phyloP scores from a whole-genome alignment of 2,113 vertebrate genomes.

The Carassius auratus region DNA sequence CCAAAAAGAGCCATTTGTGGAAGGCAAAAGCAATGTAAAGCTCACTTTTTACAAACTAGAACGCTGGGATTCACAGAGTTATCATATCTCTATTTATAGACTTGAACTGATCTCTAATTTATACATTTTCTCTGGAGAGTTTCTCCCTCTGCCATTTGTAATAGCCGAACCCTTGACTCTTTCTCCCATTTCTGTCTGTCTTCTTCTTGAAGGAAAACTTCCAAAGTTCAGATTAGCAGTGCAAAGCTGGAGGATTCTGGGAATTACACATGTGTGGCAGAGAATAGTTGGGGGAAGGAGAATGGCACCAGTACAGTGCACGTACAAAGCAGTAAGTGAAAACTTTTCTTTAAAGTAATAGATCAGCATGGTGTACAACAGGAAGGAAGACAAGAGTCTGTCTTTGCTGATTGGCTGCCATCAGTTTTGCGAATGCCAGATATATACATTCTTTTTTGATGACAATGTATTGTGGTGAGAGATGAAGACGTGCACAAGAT shows the following conservation, averaged over 20 bases:
- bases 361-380: background rate
- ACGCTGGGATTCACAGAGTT: conserved; percentile 3
- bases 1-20: conserved; percentile 20
- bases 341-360: background rate
- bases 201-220: conserved; percentile 87
- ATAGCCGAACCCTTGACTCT: conserved; percentile 70
- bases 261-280: conserved; percentile 95
- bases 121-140: conserved; percentile 62
- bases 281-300: conserved; percentile 90
- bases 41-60: background rate
- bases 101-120: conserved; percentile 51
- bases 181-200: conserved; percentile 66
- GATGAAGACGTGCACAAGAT: conserved; percentile 9
- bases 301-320: conserved; percentile 87
- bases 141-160: conserved; percentile 62
- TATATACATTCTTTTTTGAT: background rate
- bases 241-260: conserved; percentile 92
- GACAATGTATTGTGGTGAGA: conserved; percentile 4
- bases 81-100: conserved; percentile 55
- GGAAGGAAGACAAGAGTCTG: background rate
- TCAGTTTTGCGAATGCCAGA: background rate
- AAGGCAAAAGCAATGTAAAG: background rate
- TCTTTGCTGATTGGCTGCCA: background rate
- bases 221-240: conserved; percentile 92
- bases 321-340: conserved; percentile 93